These are phyloP conservation scores for Sympetrum striolatum DNA, from an alignment of 2,888 invertebrate genomes.

Conservation along the genomic window DNA sequence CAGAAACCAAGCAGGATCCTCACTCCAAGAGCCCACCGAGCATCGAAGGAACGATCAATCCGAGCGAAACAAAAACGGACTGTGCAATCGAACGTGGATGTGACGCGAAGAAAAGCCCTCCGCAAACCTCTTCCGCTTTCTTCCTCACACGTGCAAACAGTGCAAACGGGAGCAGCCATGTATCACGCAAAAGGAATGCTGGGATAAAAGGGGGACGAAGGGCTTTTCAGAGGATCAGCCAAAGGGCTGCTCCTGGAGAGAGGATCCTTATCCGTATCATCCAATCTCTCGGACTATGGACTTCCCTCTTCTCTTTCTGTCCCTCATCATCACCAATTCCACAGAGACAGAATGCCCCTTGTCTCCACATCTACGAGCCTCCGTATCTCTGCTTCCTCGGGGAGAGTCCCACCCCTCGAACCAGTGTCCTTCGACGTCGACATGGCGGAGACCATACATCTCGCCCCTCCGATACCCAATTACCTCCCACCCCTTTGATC, in stretches of 20 bases:
- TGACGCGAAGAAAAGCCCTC: not conserved
- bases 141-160: constrained; percentile 6
- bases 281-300: constrained; percentile 36
- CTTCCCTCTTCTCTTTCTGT: not conserved
- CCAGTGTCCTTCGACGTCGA: constrained; percentile 16
- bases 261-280: constrained; percentile 24
- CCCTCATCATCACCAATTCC: constrained; percentile 38
- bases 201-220: not conserved
- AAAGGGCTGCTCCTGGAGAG: not conserved
- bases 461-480: not conserved
- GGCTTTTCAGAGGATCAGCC: not conserved
- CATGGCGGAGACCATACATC: not conserved
- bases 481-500: not conserved
- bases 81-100: constrained; percentile 14
- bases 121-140: not conserved
- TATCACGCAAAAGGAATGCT: not conserved
- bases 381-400: not conserved
- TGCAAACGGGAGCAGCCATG: not conserved
- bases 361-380: constrained; percentile 8
- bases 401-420: not conserved
- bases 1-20: no score
- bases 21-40: not conserved
- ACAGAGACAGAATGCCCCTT: not conserved
- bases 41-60: constrained; percentile 2
- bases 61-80: not conserved